Evolutionary conservation across 1,140 invertebrate genomes (phyloP), one percentile per base, ranked within the genome.

Genomic region (Bombus consobrinus): DNA sequence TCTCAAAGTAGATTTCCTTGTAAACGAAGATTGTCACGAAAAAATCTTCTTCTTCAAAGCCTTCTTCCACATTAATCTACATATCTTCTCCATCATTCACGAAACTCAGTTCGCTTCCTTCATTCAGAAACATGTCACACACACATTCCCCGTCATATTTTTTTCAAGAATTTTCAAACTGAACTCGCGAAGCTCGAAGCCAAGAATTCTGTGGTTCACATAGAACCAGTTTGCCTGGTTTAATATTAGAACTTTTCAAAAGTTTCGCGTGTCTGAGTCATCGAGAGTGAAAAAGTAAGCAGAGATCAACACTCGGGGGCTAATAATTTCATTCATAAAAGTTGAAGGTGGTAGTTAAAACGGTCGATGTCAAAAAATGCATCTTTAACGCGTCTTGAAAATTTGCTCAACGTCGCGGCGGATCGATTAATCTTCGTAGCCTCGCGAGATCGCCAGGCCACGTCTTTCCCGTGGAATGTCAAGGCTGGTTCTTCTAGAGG

Each of bases 391-490:
- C n/a, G 12, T 41, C 82, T 41, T 74, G 82, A 41, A 78, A 83
- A 66, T 83, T 78, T 71, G 74, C 53, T 28, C 39, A 37, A 18
- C 57, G 22, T 72, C 69, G 81, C 76, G 28, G 13, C 15, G 37
- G 12, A 64, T 72, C 83, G 83, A 84, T 84, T 84, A 82, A 81
- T 88, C 69, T 32, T 86, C 22, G 66, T 57, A 22, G 59, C 43
- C 28, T 39, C 18, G 66, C 79, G 32, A 76, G 76, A 80, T 59
- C n/a, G 71, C 72, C 32, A 5, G 47, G 87, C 85, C 83, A 92
- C 88, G 88, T 89, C 74, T 73, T 57, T 74, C 62, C 34, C 47
- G 66, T 34, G 85, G 90, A 91, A 91, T 91, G 90, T 85, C 86
- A 92, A 91, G 88, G 87, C 83, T 89, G 72, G 37, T 77, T 43